These are phyloP conservation scores for Heterotilapia buettikoferi DNA, from an alignment of 2,113 vertebrate genomes.

Conservation along the genomic window DNA sequence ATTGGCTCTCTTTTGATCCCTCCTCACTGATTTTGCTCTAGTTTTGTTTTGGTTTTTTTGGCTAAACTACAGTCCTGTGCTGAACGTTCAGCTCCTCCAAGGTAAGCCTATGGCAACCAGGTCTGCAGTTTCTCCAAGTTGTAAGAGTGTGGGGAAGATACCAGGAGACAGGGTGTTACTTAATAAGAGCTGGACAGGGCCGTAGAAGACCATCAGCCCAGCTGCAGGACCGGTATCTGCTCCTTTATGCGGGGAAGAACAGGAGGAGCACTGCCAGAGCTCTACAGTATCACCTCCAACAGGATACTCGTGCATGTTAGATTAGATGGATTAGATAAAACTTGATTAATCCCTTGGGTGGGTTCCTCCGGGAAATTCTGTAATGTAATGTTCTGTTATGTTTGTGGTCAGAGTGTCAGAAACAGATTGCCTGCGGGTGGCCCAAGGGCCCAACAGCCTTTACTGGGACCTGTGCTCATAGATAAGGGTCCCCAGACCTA, in stretches of 20 bases:
- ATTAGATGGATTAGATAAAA: not conserved
- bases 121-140: not conserved
- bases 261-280: not conserved
- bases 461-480: not conserved
- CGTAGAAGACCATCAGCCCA: not conserved
- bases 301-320: not conserved
- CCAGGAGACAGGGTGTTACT: not conserved
- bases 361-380: not conserved
- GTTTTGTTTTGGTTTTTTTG: not conserved
- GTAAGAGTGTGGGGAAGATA: not conserved
- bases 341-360: not conserved
- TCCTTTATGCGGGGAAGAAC: accelerated
- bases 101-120: not conserved
- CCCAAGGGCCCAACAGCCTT: not conserved
- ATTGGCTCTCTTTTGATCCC: not conserved
- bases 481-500: not conserved
- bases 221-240: not conserved
- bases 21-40: not conserved
- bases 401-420: not conserved
- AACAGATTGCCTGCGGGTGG: accelerated
- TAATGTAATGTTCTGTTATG: not conserved
- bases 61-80: not conserved
- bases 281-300: not conserved
- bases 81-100: not conserved
- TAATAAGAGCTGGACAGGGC: not conserved